Conservation (phyloP, 2,797 vertebrate genomes). For the Clarias fuscus region DNA sequence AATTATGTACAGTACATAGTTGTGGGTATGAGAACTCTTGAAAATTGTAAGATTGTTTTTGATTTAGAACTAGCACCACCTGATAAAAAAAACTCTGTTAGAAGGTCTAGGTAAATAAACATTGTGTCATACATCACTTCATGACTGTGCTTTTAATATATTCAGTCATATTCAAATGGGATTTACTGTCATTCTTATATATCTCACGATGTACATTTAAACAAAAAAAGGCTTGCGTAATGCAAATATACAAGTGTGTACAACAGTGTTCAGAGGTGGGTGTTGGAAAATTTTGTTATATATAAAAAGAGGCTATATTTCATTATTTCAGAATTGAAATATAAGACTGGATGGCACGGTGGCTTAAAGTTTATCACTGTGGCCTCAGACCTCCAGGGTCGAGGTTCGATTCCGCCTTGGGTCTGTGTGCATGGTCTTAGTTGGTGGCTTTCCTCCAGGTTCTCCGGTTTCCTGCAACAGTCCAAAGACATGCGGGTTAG, state of each 20-base stretch:
- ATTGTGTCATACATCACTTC: background rate
- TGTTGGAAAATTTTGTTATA: background rate
- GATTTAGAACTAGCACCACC: background rate
- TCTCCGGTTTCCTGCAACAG: no score
- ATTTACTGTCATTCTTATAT: background rate
- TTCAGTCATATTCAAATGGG: background rate
- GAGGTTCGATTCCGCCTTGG: no score
- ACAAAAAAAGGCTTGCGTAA: background rate
- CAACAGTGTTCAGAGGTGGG: background rate
- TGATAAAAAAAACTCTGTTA: background rate
- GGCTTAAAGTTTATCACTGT: no score
- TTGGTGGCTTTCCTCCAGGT: no score
- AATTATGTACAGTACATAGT: background rate
- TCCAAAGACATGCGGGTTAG: no score
- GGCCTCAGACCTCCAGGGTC: no score
- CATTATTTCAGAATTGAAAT: background rate
- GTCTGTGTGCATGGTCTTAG: no score
- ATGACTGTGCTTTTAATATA: background rate
- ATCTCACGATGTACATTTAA: background rate
- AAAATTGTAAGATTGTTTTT: background rate
- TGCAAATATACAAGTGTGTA: background rate
- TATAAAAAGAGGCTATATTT: background rate
- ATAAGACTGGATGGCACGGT: background rate
- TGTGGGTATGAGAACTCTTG: background rate
- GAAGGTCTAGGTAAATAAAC: background rate